Base-by-base conservation (phyloP, 2,888 invertebrate species). In the Andrena bicolor region DNA sequence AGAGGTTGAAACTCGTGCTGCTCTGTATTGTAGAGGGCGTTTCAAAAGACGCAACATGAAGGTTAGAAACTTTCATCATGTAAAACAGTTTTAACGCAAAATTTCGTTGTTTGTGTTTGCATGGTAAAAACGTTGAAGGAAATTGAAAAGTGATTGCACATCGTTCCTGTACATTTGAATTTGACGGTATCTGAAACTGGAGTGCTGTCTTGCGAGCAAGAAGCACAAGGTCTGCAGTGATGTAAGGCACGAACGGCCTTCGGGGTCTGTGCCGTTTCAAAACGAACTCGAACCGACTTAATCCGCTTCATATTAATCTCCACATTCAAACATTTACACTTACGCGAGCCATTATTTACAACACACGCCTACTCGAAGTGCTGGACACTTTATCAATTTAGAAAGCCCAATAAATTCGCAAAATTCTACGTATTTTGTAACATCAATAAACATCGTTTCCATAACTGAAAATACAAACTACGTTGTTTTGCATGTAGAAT, bases 171-270 rank as follows among this genome's bases (percentile, higher is more conserved):
- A 26, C 35, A 26, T 64, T 30, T 10, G 64, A 32, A 66, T 30
- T 30, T 65, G 61, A 23, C 41, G 23, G 8, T 26, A 68, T 68
- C 26, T 63, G 69, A 73, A 65, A 69, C 56, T 51, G 56, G 64
- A 63, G 7, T 71, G 65, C 10, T 84, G 60, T 64, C 48, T 78
- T 41, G 1, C 20, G 58, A 69, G 10, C 65, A 75, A 61, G 56
- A 80, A 65, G 65, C 28, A 53, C 81, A 86, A 86, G 84, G 72
- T 69, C 58, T 72, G 8, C n/a, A n/a, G 65, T 76, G 77, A 84
- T 84, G 74, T 79, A 81, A 86, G 69, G 7, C 48, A 28, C 32
- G 26, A 53, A 41, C 23, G 69, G 30, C 48, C 75, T 84, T 86
- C 63, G 56, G 35, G 20, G 53, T 53, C 61, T 74, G 10, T 28